These are phyloP conservation scores for Lasaia peninsularis DNA, from an alignment of 1,140 invertebrate species.

Conservation along the genomic window DNA sequence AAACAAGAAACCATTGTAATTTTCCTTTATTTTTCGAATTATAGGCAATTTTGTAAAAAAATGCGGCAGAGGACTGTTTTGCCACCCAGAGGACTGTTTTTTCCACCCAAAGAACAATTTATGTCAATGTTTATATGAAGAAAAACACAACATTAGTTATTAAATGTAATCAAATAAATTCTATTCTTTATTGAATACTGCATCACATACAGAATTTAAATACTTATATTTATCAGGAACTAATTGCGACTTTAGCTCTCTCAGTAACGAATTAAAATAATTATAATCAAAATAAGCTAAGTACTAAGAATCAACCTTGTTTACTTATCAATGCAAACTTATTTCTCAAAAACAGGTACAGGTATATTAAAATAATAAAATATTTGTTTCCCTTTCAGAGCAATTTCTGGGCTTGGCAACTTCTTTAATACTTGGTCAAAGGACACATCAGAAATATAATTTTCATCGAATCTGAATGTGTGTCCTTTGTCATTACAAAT, in stretches of 20 bases:
- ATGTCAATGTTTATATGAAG: slow-evolving; percentile 11
- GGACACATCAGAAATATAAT: slow-evolving; percentile 13
- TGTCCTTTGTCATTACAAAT: slow-evolving; percentile 30
- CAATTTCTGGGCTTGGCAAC: background rate
- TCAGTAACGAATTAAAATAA: too few species aligned
- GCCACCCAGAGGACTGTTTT: slow-evolving; percentile 9
- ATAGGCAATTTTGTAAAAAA: slow-evolving; percentile 8
- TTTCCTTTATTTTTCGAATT: slow-evolving; percentile 10
- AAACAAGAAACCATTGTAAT: slow-evolving; percentile 24
- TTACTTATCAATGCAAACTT: slow-evolving; percentile 18
- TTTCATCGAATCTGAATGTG: slow-evolving; percentile 24
- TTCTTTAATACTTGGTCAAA: slow-evolving; percentile 11
- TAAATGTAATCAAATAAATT: slow-evolving; percentile 21
- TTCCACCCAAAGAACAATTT: slow-evolving; percentile 7
- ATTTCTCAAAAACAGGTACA: slow-evolving; percentile 24
- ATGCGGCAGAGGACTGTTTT: slow-evolving; percentile 2
- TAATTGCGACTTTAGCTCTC: too few species aligned
- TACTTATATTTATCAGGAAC: too few species aligned
- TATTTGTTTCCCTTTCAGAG: slow-evolving; percentile 3
- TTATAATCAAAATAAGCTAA: slow-evolving; percentile 17
- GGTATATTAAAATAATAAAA: slow-evolving; percentile 16
- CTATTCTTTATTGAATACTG: too few species aligned
- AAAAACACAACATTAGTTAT: slow-evolving; percentile 14
- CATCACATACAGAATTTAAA: too few species aligned
- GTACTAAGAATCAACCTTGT: background rate